Base-by-base conservation (phyloP, 1,140 invertebrate genomes). In the Drosophila rufa region DNA sequence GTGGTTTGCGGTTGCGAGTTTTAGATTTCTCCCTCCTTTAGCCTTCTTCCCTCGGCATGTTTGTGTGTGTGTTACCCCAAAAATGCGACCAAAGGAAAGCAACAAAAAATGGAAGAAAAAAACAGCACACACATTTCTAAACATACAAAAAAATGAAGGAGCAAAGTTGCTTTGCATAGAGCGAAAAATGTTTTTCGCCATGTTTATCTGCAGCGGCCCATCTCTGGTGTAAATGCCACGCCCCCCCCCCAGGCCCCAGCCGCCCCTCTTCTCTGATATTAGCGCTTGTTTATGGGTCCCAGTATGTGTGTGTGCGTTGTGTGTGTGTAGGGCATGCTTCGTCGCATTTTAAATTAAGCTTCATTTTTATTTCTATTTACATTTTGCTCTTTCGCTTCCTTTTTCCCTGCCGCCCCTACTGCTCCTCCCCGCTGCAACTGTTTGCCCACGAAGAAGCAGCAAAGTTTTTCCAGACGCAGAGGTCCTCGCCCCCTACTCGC, bases 281-380 rank as follows among this genome's bases (percentile, higher is more conserved):
- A 85, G 81, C 75, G 80, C 75, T 82, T 82, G 66, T 82, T 82
- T 82, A 80, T 81, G 74, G 59, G 58, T 36, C 53, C 40, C 67
- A 45, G 60, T 42, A 11, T 64, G 58, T 59, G 9, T 58, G 15
- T 57, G 46, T 60, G 38, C 59, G 64, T 67, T 67, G 53, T 67
- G 50, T 81, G 79, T 69, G 48, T 87, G 68, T 64, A 42, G 66
- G 67, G 33, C 67, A 85, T 65, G 85, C 85, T 90, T 90, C 64
- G 85, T 85, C 81, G 85, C 85, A 89, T 91, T 90, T 90, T 90
- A 90, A 90, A 90, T 90, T 90, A 90, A 90, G 85, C 85, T 82
- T 79, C 79, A 67, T 90, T 90, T 90, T 90, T 85, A 89, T 83
- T 90, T 90, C 86, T 90, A 90, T 89, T 90, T 90, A 90, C 86